These are phyloP conservation scores for Bubalus kerabau DNA, from an alignment of 2,113 vertebrate species.

Conservation along the genomic window DNA sequence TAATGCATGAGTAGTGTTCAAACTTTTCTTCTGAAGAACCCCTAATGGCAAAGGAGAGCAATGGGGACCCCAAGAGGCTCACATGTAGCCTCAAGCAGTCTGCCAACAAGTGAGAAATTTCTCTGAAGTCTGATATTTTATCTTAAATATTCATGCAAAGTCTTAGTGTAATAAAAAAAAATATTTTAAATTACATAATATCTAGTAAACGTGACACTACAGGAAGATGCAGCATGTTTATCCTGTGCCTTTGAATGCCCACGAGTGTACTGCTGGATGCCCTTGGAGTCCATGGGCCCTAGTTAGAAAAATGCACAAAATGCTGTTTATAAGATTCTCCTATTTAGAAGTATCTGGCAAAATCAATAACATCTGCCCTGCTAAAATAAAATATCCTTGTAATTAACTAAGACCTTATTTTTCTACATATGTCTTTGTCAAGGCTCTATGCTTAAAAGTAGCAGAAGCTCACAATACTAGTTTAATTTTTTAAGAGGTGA, in stretches of 20 bases:
- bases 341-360: neutral
- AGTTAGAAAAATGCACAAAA: neutral
- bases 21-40: slow-evolving; percentile 6
- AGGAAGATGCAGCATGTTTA: neutral
- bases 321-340: neutral
- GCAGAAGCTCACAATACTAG: neutral
- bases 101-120: neutral
- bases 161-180: neutral
- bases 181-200: neutral
- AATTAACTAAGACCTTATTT: neutral
- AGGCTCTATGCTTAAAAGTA: neutral
- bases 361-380: neutral
- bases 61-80: neutral
- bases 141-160: slow-evolving; percentile 46
- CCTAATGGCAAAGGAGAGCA: neutral
- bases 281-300: neutral
- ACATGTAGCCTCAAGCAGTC: neutral
- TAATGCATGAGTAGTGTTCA: neutral
- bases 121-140: slow-evolving; percentile 57
- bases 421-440: neutral
- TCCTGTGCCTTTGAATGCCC: neutral
- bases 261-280: accelerated
- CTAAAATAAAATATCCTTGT: neutral
- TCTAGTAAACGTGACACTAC: neutral
- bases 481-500: neutral